Evolutionary conservation across 2,113 vertebrate genomes (phyloP).

Genomic region (Macrotus californicus): DNA sequence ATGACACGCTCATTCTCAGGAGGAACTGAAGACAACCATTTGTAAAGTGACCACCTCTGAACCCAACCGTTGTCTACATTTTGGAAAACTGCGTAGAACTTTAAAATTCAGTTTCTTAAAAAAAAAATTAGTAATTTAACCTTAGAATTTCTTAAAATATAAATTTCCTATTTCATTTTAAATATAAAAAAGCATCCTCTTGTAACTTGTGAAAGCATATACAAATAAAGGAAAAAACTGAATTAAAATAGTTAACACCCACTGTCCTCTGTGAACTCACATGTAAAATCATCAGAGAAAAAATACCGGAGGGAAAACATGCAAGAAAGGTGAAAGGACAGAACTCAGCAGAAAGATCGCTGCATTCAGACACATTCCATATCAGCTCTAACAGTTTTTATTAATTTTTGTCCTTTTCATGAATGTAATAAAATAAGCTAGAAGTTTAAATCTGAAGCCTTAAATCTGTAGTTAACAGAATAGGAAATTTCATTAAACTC

Average conservation of each 20-base stretch:
- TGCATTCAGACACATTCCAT: slow-evolving; percentile 28
- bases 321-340: slow-evolving; percentile 69
- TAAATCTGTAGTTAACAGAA: neutral
- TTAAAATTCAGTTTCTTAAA: neutral
- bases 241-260: slow-evolving; percentile 32
- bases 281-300: slow-evolving; percentile 67
- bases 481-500: neutral
- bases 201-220: slow-evolving; percentile 49
- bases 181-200: slow-evolving; percentile 5
- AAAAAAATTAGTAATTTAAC: neutral
- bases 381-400: neutral
- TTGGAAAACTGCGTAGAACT: neutral
- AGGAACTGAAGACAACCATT: neutral
- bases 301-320: slow-evolving; percentile 57
- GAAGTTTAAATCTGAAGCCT: neutral
- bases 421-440: neutral
- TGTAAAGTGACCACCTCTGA: neutral
- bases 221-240: slow-evolving; percentile 30
- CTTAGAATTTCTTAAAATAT: neutral
- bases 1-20: neutral
- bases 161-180: neutral
- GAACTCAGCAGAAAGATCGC: slow-evolving; percentile 57
- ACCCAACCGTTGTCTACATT: neutral
- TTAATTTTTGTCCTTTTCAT: neutral
- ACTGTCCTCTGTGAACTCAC: slow-evolving; percentile 4